phyloP scores from a whole-genome alignment of 1,140 invertebrate genomes.

The Grapholita molesta region DNA sequence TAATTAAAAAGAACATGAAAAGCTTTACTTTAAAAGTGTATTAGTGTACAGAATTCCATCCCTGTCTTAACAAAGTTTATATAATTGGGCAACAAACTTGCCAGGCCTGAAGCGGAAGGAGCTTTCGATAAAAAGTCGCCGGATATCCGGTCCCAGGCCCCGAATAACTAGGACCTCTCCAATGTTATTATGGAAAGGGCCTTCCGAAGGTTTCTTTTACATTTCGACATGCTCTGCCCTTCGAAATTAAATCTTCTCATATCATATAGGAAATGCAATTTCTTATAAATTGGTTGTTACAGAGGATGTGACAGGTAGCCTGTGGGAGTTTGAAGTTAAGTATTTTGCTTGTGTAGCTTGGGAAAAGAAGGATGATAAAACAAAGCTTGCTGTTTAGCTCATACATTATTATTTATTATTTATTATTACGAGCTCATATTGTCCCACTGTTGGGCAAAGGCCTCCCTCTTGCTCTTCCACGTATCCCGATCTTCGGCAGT shows the following conservation, averaged over 20 bases:
- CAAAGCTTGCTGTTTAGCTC: no score
- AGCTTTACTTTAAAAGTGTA: background rate
- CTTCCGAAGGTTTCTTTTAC: slow-evolving; percentile 15
- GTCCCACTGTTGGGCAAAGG: no score
- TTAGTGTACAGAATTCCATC: slow-evolving; percentile 7
- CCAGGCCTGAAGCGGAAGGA: background rate
- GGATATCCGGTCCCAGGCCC: slow-evolving; percentile 36
- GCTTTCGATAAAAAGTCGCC: slow-evolving; percentile 29
- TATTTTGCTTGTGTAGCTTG: background rate
- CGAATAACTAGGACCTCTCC: slow-evolving; percentile 17
- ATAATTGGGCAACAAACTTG: slow-evolving; percentile 43
- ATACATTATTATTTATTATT: no score
- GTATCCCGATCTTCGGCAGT: no score
- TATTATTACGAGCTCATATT: no score
- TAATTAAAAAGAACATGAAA: background rate
- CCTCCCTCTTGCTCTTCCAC: no score
- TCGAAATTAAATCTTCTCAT: slow-evolving; percentile 12
- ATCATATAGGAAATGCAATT: slow-evolving; percentile 4
- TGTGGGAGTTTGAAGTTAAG: background rate
- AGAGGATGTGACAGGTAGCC: slow-evolving; percentile 1
- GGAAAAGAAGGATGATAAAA: background rate
- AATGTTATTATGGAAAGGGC: slow-evolving; percentile 22
- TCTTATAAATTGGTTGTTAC: slow-evolving; percentile 1
- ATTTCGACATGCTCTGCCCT: background rate
- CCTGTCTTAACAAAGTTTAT: slow-evolving; percentile 14